phyloP scores from a whole-genome alignment of 2,797 vertebrate genomes.

The Orestias chungarensis region DNA sequence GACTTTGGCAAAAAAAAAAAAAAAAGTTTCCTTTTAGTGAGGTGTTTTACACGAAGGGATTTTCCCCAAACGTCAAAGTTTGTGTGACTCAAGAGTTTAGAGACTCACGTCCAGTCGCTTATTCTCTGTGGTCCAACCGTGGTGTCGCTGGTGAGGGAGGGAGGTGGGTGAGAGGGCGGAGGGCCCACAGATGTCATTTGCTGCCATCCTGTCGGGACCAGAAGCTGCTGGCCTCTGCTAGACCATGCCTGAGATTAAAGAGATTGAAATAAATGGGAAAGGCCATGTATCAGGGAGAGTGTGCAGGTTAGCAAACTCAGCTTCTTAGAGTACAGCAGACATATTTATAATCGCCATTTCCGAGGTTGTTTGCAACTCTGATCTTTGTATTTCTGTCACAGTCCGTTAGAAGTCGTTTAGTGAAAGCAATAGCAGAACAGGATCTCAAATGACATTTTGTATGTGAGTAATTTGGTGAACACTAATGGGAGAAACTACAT shows the following conservation, averaged over 20 bases:
- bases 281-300: background rate
- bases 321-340: background rate
- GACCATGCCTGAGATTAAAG: conserved; percentile 86
- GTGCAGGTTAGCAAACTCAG: background rate
- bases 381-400: background rate
- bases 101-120: conserved; percentile 92
- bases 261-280: background rate
- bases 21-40: background rate
- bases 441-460: background rate
- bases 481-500: background rate
- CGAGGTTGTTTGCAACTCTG: background rate
- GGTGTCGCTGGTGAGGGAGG: conserved; percentile 86
- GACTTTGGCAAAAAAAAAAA: background rate
- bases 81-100: conserved; percentile 65
- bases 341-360: background rate
- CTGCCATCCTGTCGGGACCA: conserved; percentile 93
- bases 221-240: conserved; percentile 88
- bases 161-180: conserved; percentile 70
- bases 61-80: conserved; percentile 8
- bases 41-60: conserved; percentile 4
- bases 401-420: background rate
- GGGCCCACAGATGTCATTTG: conserved; percentile 84
- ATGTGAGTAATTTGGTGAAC: background rate
- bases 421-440: background rate
- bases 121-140: conserved; percentile 88